Percentiles rank a stretch among this genome's conserved stretches.
phyloP scores from a whole-genome alignment of 1,140 invertebrate genomes.

The Drosophila sp. region DNA sequence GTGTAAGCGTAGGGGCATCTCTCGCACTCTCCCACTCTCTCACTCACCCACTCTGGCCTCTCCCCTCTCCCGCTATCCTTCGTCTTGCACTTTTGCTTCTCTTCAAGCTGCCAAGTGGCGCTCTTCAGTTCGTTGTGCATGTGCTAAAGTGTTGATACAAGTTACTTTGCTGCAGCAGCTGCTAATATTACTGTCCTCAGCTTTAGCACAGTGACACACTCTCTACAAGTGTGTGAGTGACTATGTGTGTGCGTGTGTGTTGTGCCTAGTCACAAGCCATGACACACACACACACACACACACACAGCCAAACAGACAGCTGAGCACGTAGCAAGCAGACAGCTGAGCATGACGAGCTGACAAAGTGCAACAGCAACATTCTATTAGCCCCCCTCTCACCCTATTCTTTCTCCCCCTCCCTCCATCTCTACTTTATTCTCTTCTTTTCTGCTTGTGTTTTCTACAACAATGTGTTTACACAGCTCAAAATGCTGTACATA shows the following conservation, averaged over 20 bases:
- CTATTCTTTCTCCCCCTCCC: neutral
- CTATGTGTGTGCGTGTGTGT: slow-evolving; percentile 15
- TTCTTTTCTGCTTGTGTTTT: neutral
- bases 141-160: slow-evolving; percentile 83
- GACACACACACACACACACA: no score
- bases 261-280: slow-evolving; percentile 54
- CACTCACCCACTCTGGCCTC: neutral
- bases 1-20: slow-evolving; percentile 30
- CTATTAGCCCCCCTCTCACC: neutral
- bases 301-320: slow-evolving; percentile 67
- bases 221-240: slow-evolving; percentile 17
- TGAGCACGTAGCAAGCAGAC: slow-evolving; percentile 69
- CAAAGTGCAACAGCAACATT: slow-evolving; percentile 71
- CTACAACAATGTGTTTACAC: slow-evolving; percentile 9
- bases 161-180: slow-evolving; percentile 62
- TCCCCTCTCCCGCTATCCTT: neutral
- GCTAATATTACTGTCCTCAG: slow-evolving; percentile 52
- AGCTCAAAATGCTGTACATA: slow-evolving; percentile 9
- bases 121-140: slow-evolving; percentile 69
- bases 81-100: neutral
- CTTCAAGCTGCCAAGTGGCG: slow-evolving; percentile 51
- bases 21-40: neutral
- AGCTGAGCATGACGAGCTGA: slow-evolving; percentile 78
- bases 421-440: slow-evolving; percentile 5
- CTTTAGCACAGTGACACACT: slow-evolving; percentile 72